A percentile compares a stretch with the other conserved stretches of the same genome.
These are phyloP conservation scores for Galerucella calmariensis DNA, from an alignment of 2,888 invertebrate species.

Conservation along the genomic window DNA sequence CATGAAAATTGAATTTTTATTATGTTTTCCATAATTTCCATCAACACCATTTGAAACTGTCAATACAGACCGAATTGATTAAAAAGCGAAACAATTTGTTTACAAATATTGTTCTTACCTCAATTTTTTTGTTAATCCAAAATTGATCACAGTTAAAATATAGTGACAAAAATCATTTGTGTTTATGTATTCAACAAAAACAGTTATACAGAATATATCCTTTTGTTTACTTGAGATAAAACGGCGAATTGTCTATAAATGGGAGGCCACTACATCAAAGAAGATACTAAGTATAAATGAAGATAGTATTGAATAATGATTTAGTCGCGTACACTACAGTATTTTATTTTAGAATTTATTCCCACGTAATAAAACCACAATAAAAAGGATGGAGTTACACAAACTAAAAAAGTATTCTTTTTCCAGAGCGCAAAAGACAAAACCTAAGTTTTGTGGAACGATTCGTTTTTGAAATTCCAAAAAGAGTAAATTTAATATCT, in stretches of 20 bases:
- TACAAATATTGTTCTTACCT: no score
- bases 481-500: no score
- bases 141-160: neutral
- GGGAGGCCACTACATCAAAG: neutral
- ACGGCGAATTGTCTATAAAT: neutral
- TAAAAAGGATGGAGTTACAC: neutral
- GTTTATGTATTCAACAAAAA: neutral
- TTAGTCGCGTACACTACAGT: neutral
- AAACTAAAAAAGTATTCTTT: neutral
- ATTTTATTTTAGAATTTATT: neutral
- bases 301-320: neutral
- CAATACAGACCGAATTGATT: no score
- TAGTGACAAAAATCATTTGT: neutral
- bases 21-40: no score
- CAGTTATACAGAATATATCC: neutral
- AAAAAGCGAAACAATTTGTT: neutral
- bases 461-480: constrained; percentile 6
- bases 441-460: constrained; percentile 17
- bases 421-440: neutral
- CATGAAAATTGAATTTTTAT: no score
- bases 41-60: no score
- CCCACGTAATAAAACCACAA: neutral
- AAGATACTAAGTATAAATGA: neutral
- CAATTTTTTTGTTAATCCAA: neutral
- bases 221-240: constrained; percentile 2